Conservation (phyloP, 2,797 vertebrate species). For the Myotis daubentonii region DNA sequence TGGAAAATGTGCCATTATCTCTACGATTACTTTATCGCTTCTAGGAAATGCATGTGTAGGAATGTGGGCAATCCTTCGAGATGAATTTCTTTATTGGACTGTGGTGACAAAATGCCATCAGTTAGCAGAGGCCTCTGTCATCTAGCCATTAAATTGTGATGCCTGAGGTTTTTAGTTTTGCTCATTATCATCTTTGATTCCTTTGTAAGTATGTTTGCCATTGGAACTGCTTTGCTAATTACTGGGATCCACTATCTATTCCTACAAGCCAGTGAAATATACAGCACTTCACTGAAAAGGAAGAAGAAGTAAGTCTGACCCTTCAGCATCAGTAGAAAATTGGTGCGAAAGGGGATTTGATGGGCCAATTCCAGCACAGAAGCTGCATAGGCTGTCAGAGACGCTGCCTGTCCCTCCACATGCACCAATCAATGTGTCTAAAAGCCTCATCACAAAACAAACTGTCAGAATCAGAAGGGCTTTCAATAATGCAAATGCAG, state of each 20-base stretch:
- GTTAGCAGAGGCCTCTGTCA: slow-evolving; percentile 54
- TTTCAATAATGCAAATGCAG: not conserved
- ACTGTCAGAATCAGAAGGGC: not conserved
- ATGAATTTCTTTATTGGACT: slow-evolving; percentile 60
- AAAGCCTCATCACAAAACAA: not conserved
- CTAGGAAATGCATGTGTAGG: slow-evolving; percentile 42
- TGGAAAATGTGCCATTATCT: slow-evolving; percentile 60
- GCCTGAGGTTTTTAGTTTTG: slow-evolving; percentile 64
- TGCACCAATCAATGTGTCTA: not conserved
- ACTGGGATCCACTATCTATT: not conserved
- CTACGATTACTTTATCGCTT: slow-evolving; percentile 33
- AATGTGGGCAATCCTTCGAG: slow-evolving; percentile 57
- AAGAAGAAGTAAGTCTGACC: not conserved
- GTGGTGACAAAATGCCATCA: slow-evolving; percentile 59
- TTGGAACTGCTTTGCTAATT: slow-evolving; percentile 76
- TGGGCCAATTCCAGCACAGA: not conserved
- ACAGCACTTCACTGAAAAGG: not conserved
- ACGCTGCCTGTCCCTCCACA: not conserved
- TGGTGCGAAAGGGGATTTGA: not conserved
- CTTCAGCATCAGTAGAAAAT: not conserved
- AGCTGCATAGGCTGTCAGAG: not conserved
- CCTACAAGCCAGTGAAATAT: not conserved
- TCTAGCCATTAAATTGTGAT: slow-evolving; percentile 58
- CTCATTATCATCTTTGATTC: slow-evolving; percentile 70
- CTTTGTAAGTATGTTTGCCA: slow-evolving; percentile 76